Base-by-base conservation (phyloP, 2,113 vertebrate species). In the Muscicapa adusta region DNA sequence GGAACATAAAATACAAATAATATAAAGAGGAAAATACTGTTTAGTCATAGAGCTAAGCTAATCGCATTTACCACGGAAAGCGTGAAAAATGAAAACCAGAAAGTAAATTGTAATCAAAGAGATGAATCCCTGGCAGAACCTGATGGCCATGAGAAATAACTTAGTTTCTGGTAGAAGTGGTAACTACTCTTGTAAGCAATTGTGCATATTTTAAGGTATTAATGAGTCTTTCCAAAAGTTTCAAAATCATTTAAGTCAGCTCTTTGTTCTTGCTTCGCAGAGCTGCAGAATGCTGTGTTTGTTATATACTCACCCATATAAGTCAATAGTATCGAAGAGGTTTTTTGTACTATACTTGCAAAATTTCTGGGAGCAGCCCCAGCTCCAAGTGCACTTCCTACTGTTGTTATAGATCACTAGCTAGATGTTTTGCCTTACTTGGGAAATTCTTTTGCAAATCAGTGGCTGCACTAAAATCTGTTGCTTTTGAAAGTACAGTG, bases 381-480 rank as follows among this genome's bases (percentile, higher is more conserved):
- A 96, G 72, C 70, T 92, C 57, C 62, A 18, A 89, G 53, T 81
- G 71, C 29, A 62, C 70, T 94, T 97, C 95, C 93, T 94, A 73
- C 79, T 26, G 66, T 81, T 93, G 96, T 94, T 70, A 66, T 91
- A 94, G 94, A 95, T 95, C 81, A 87, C 60, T 34, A 48, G 20
- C 53, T 85, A 28, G 22, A 50, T 74, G 43, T 83, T 96, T 96
- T 94, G 38, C 75, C 67, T 94, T 74, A 48, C 56, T 76, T 84
- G 92, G 68, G 53, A 84, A 86, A 73, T 81, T 94, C 45, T 93
- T 94, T 57, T 71, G 51, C 82, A 89, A 85, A 91, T 80, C 72
- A 72, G 40, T 77, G 61, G 14, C 53, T 75, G 15, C 13, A 4
- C 53, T 90, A 51, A 71, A 80, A 70, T 57, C 75, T 68, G 34